Evolutionary conservation across 2,113 vertebrate species (phyloP), one percentile per base, ranked within the genome.

Genomic region (Piliocolobus tephrosceles): DNA sequence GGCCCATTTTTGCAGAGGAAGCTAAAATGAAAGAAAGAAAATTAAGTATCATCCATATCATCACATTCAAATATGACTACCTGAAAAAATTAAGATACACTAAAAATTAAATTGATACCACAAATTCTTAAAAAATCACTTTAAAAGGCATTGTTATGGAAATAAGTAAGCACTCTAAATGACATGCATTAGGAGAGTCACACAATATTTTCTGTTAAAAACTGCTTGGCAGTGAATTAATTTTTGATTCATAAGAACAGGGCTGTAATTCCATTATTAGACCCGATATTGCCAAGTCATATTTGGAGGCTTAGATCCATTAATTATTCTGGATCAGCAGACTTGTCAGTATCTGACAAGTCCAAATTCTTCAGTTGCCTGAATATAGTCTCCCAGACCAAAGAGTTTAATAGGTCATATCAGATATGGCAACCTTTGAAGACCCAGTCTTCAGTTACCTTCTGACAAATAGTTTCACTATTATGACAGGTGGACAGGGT

Each of bases 1-100:
- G 98, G 88, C 99, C 99, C 99, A 99, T 99, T 98, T 99, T 99
- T 11, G 99, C 99, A 97, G 99, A 98, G 81, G 99, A 98, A 23
- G 99, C 99, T 99, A 88, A 97, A 98, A 97, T 89, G 78, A 84
- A 97, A 98, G 17, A 95, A 97, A 75, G 4, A 97, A 97, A 94
- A 94, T 22, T 38, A 81, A 97, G 75, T n/a, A 85, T 75, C 27
- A 95, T 70, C 14, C 27, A n/a, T 14, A 52, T 61, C 58, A 90
- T 35, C 25, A 66, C 27, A 94, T 68, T 92, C 45, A 68, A 47
- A 13, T 84, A 87, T 18, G 43, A 95, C 64, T 75, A 9, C 22
- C 70, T 3, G 0, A 8, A 96, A 92, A 96, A 84, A 75, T 85
- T 61, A 81, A 91, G 70, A 55, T n/a, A n/a, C 6, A 45, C 68